Conservation (phyloP, 2,888 invertebrate species). For the Polyommatus iphigenia region DNA sequence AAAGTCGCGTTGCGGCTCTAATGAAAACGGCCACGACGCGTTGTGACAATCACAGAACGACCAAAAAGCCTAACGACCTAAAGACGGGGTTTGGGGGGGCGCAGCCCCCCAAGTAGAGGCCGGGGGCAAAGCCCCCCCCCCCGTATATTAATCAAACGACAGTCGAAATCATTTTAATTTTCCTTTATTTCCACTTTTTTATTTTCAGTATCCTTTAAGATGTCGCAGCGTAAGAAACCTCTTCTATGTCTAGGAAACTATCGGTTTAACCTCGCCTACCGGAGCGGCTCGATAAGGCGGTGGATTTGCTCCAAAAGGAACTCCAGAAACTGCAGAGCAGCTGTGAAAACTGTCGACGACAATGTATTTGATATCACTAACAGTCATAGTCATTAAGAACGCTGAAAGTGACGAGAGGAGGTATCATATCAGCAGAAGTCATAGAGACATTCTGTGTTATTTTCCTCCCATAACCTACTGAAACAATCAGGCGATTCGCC, state of each 20-base stretch:
- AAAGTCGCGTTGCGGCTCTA: too few relatives aligned
- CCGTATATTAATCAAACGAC: too few relatives aligned
- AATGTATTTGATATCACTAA: conserved; percentile 61
- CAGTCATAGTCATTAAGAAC: conserved; percentile 58
- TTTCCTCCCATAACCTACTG: too few relatives aligned
- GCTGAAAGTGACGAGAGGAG: neutral
- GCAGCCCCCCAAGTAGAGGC: too few relatives aligned
- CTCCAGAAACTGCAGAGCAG: conserved; percentile 62
- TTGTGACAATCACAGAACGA: too few relatives aligned
- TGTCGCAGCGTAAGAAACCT: neutral
- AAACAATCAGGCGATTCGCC: too few relatives aligned
- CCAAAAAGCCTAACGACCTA: too few relatives aligned
- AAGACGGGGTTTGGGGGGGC: too few relatives aligned
- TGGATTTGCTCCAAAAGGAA: conserved; percentile 38
- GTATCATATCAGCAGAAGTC: neutral
- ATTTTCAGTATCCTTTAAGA: neutral
- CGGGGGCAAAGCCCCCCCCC: too few relatives aligned
- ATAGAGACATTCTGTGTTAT: too few relatives aligned
- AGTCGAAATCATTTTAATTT: neutral
- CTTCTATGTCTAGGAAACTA: neutral
- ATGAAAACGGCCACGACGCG: too few relatives aligned
- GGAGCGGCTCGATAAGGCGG: neutral
- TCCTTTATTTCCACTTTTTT: neutral
- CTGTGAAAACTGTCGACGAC: conserved; percentile 56
- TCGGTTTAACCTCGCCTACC: neutral